phyloP scores from a whole-genome alignment of 2,113 vertebrate species.

The Antechinus flavipes region DNA sequence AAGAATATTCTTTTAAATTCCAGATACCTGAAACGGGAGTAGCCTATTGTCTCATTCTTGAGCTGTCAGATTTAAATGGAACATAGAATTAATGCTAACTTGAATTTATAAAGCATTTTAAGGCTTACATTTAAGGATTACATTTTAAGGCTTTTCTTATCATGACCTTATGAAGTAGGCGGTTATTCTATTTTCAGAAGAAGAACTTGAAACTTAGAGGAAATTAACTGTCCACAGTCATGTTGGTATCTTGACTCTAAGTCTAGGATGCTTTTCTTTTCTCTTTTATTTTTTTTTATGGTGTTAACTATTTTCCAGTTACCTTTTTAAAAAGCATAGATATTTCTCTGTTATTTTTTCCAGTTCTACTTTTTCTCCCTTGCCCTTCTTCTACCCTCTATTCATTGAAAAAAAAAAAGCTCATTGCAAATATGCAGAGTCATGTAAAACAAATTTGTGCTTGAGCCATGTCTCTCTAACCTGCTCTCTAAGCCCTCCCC shows the following conservation, averaged over 20 bases:
- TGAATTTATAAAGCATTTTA: not conserved
- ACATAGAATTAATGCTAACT: not conserved
- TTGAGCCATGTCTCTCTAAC: not conserved
- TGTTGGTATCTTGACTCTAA: not conserved
- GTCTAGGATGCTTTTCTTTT: not conserved
- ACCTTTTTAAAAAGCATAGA: not conserved
- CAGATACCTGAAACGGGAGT: not conserved
- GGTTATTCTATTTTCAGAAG: not conserved
- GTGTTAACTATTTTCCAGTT: not conserved
- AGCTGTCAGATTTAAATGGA: not conserved
- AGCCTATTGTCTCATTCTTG: not conserved
- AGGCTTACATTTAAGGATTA: not conserved
- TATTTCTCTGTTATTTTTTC: not conserved
- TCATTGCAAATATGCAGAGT: not conserved
- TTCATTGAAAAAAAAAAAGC: not conserved
- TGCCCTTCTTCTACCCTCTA: not conserved
- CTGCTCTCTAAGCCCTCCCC: too few relatives aligned
- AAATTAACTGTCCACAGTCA: not conserved
- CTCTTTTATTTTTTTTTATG: not conserved
- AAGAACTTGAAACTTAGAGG: not conserved
- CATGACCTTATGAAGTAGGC: not conserved
- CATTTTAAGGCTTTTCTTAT: not conserved
- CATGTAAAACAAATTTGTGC: not conserved
- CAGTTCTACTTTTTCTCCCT: not conserved
- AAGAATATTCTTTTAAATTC: not conserved